Conservation (phyloP, 1,140 invertebrate genomes). For the Helicoverpa zea region DNA sequence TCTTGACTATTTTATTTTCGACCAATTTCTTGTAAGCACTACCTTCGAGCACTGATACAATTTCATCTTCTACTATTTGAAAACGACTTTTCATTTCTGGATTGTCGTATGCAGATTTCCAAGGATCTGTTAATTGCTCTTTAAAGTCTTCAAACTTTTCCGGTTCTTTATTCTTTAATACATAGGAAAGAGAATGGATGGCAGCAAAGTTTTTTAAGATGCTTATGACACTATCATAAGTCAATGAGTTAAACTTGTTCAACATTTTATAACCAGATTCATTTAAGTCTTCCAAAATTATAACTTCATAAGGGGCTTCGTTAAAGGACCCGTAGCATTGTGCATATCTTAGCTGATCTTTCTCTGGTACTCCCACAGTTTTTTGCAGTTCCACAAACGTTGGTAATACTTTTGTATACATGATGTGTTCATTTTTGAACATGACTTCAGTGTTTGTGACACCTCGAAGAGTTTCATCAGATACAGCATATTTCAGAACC, state of each 20-base stretch:
- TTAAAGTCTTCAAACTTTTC: slow-evolving; percentile 43
- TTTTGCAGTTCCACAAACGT: slow-evolving; percentile 69
- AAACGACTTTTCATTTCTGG: slow-evolving; percentile 12
- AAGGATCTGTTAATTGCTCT: slow-evolving; percentile 47
- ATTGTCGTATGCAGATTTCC: not conserved
- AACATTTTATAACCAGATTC: slow-evolving; percentile 52
- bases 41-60: slow-evolving; percentile 36
- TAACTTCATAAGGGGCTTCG: slow-evolving; percentile 53
- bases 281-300: slow-evolving; percentile 59
- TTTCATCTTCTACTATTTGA: slow-evolving; percentile 14
- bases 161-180: slow-evolving; percentile 46
- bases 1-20: slow-evolving; percentile 31
- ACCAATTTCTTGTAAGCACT: slow-evolving; percentile 32
- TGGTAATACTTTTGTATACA: slow-evolving; percentile 75
- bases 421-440: slow-evolving; percentile 68
- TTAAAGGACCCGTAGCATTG: slow-evolving; percentile 73
- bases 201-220: slow-evolving; percentile 53
- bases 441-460: not conserved
- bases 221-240: slow-evolving; percentile 49
- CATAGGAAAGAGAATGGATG: slow-evolving; percentile 57
- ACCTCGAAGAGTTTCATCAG: not conserved
- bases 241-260: slow-evolving; percentile 53
- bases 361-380: slow-evolving; percentile 56
- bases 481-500: slow-evolving; percentile 44
- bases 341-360: slow-evolving; percentile 69